These are phyloP conservation scores for Lissonota sp. DNA, from an alignment of 2,888 invertebrate genomes.

Conservation along the genomic window DNA sequence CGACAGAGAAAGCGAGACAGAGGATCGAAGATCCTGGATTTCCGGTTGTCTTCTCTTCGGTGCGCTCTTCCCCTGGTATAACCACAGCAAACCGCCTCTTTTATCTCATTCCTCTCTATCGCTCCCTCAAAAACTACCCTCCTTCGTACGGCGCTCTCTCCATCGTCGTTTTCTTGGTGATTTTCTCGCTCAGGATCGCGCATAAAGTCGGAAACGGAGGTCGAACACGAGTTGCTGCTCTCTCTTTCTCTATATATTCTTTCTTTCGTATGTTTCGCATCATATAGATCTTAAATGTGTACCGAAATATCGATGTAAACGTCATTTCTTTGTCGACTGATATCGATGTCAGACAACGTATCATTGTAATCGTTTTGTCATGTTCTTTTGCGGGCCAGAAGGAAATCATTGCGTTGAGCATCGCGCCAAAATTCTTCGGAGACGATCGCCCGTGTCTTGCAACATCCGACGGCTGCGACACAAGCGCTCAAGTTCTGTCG, in stretches of 20 bases:
- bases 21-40: conserved; percentile 67
- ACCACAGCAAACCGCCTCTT: conserved; percentile 27
- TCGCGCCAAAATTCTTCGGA: background rate
- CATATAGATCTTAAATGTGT: background rate
- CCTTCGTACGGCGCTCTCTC: conserved; percentile 4
- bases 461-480: conserved; percentile 58
- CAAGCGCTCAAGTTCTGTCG: conserved; percentile 37
- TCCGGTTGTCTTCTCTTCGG: conserved; percentile 64
- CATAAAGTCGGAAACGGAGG: conserved; percentile 50
- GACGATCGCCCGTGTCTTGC: too few relatives aligned
- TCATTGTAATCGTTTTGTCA: conserved; percentile 25
- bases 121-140: conserved; percentile 44
- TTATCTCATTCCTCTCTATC: conserved; percentile 25
- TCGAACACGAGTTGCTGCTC: conserved; percentile 47
- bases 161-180: conserved; percentile 23
- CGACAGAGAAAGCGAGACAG: conserved; percentile 7
- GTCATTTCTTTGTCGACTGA: conserved; percentile 11
- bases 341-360: conserved; percentile 5
- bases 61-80: conserved; percentile 32
- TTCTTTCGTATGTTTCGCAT: conserved; percentile 8
- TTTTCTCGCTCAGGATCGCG: conserved; percentile 25
- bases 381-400: background rate
- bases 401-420: background rate
- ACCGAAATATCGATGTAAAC: background rate
- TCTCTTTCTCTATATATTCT: conserved; percentile 19